Evolutionary conservation across 2,888 invertebrate species (phyloP), one percentile per base, ranked within the genome.

Genomic region (Lacanobia oleracea): DNA sequence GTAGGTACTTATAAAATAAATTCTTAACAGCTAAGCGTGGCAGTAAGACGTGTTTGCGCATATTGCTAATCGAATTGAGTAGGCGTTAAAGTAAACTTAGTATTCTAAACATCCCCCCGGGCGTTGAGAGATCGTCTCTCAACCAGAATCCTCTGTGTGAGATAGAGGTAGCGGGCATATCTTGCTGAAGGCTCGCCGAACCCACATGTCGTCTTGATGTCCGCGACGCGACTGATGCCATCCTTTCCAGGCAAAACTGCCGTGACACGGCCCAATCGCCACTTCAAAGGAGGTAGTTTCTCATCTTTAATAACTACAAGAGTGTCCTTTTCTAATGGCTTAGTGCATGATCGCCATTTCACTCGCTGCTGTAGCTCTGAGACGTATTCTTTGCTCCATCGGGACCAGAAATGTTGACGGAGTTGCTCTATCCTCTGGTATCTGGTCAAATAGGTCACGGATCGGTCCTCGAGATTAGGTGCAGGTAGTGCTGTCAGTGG

Each of bases 181-280:
- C 43, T 43, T 43, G 43, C 43, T 43, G 3, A 12, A 43, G 1
- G 43, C 43, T 43, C 43, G 50, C n/a, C 14, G 27, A 65, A 54
- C 23, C 27, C 54, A 33, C 54, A 27, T 5, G n/a, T 9, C 14
- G 27, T 56, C 10, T 56, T 65, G 1, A 65, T 56, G 3, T 65
- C 56, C 43, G 43, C 43, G 9, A 56, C 65, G 12, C 43, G n/a
- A 54, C 54, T 65, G 14, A 54, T 16, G 12, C 54, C 65, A 16
- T 45, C 56, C 8, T 9, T 8, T 33, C 65, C 27, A 14, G 27
- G 43, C 2, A 40, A 23, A 45, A 54, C n/a, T 18, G 27, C n/a
- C 6, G 6, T 23, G 23, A 60, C 60, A 7, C n/a, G n/a, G 4
- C n/a, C 37, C 37, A 37, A 40, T 21, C 40, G 4, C 21, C 40